These are phyloP conservation scores for Pomacea canaliculata DNA, from an alignment of 2,888 invertebrate species.

Conservation along the genomic window DNA sequence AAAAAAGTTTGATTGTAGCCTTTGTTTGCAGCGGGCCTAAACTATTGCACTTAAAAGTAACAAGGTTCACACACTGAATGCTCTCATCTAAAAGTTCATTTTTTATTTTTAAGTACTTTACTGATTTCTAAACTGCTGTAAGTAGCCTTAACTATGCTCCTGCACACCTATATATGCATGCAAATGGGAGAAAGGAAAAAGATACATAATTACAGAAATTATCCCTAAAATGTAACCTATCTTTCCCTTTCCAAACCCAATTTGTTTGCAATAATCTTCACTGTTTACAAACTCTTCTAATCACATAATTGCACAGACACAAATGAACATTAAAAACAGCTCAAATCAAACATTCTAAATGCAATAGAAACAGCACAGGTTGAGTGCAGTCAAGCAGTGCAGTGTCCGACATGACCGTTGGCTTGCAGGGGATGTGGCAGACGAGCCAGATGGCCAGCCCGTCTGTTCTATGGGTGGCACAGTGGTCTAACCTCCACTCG, in stretches of 20 bases:
- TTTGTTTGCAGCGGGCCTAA: too few species aligned
- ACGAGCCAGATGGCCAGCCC: slow-evolving; percentile 3
- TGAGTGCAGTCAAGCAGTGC: slow-evolving; percentile 21
- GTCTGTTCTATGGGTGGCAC: slow-evolving; percentile 24
- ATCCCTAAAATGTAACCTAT: not conserved
- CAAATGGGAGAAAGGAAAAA: too few species aligned
- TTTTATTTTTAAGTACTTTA: too few species aligned
- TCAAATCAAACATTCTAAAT: not conserved
- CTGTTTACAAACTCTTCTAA: not conserved
- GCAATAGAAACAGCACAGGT: not conserved
- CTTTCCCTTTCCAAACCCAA: not conserved
- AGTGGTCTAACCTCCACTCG: slow-evolving; percentile 20
- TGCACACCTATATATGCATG: too few species aligned
- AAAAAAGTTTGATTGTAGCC: too few species aligned
- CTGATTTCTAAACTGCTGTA: too few species aligned
- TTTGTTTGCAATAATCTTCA: not conserved
- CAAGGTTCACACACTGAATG: too few species aligned
- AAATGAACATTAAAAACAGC: too few species aligned
- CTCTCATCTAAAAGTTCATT: too few species aligned
- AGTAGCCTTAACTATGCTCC: too few species aligned
- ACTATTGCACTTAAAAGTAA: too few species aligned
- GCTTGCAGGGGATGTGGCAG: slow-evolving; percentile 5
- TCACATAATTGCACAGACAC: not conserved
- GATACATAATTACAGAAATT: too few species aligned
- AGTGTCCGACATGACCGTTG: slow-evolving; percentile 25